Evolutionary conservation across 1,140 invertebrate genomes (phyloP).

Genomic region (Bombus waltoni): DNA sequence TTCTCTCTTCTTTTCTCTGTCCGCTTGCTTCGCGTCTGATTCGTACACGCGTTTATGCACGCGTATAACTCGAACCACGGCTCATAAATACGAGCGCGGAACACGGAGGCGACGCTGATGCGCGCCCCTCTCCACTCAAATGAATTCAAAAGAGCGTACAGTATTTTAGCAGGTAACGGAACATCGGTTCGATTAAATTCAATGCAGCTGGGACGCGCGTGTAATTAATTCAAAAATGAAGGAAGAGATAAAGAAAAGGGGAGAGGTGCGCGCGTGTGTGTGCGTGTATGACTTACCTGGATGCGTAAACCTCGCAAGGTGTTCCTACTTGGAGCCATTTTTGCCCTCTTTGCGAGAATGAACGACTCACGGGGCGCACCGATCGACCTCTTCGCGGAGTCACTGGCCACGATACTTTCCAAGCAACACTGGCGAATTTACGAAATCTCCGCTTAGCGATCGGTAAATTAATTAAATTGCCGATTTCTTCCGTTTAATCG

Average conservation of each 20-base stretch:
- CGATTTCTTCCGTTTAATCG: too few relatives aligned
- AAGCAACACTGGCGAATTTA: background rate
- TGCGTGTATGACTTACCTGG: slow-evolving; percentile 19
- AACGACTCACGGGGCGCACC: background rate
- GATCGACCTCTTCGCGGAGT: too few relatives aligned
- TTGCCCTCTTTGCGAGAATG: slow-evolving; percentile 11
- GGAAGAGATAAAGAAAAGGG: background rate
- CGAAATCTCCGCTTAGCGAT: background rate
- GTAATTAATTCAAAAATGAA: slow-evolving; percentile 18
- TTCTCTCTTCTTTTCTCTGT: background rate
- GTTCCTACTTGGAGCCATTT: slow-evolving; percentile 18
- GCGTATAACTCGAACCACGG: background rate
- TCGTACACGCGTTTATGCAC: slow-evolving; percentile 19
- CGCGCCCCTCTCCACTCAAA: background rate
- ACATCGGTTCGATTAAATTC: slow-evolving; percentile 63
- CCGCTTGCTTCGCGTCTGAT: background rate
- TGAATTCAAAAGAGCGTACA: slow-evolving; percentile 39
- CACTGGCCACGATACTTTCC: slow-evolving; percentile 24
- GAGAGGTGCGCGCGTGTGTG: background rate
- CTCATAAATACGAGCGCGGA: slow-evolving; percentile 16
- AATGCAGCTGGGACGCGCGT: slow-evolving; percentile 10
- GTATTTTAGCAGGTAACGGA: slow-evolving; percentile 61
- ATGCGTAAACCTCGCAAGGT: slow-evolving; percentile 25
- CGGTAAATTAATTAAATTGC: too few relatives aligned
- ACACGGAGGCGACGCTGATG: background rate